Evolutionary conservation across 2,888 invertebrate genomes (phyloP).

Genomic region (Gonocerus acuteangulatus): DNA sequence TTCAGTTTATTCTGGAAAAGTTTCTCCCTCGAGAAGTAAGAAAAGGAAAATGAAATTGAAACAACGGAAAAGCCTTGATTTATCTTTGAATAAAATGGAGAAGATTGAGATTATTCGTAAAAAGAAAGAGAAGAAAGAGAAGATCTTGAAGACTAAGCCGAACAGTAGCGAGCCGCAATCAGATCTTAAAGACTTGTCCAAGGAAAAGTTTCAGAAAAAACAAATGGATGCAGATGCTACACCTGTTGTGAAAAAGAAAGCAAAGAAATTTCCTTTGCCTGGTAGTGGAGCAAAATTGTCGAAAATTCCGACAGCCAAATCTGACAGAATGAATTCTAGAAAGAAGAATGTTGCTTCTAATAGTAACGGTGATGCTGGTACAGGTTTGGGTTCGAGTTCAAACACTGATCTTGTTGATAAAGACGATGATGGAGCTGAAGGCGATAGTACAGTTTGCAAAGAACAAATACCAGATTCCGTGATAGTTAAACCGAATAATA

Average conservation of each 20-base stretch:
- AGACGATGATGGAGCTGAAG: neutral
- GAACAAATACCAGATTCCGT: too few species aligned
- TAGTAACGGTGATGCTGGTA: too few species aligned
- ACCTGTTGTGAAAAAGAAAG: neutral
- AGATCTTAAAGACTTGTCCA: too few species aligned
- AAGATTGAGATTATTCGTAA: neutral
- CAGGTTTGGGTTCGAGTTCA: too few species aligned
- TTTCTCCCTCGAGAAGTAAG: neutral
- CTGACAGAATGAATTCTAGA: too few species aligned
- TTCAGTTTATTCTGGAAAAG: slow-evolving; percentile 37
- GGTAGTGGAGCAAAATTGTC: too few species aligned
- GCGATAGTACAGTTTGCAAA: neutral
- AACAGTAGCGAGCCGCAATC: neutral
- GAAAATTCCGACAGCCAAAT: too few species aligned
- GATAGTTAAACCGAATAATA: neutral
- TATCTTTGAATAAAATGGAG: slow-evolving; percentile 3
- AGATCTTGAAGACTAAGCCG: neutral
- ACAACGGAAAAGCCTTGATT: neutral
- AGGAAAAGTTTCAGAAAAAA: neutral
- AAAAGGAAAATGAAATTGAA: slow-evolving; percentile 11
- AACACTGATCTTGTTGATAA: too few species aligned
- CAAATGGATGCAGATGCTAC: neutral
- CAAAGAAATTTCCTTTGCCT: neutral
- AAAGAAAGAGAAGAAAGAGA: neutral
- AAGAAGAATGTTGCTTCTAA: too few species aligned